phyloP scores from a whole-genome alignment of 2,888 invertebrate genomes.

The Carpatolechia fugitivella region DNA sequence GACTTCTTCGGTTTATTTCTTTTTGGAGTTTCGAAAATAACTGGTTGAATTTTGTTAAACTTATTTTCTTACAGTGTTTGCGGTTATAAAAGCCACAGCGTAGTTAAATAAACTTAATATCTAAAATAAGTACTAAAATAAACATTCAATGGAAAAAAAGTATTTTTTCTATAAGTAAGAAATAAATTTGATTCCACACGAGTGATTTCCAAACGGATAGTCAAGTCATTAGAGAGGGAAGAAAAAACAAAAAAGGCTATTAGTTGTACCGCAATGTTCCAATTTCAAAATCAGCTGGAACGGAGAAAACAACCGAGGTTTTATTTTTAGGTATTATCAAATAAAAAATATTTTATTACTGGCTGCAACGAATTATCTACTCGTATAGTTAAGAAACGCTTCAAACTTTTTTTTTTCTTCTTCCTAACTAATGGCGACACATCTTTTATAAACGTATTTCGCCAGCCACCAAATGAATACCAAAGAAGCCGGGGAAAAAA shows the following conservation, averaged over 20 bases:
- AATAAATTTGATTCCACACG: neutral
- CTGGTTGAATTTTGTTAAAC: too few species aligned
- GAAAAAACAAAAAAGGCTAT: neutral
- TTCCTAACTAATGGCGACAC: too few species aligned
- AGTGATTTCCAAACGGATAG: neutral
- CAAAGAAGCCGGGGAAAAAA: too few species aligned
- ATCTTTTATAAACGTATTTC: too few species aligned
- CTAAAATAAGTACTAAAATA: neutral
- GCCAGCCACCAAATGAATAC: too few species aligned
- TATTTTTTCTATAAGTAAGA: neutral
- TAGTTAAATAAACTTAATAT: neutral
- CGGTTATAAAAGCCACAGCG: neutral
- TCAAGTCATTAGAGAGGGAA: neutral
- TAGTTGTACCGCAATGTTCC: neutral
- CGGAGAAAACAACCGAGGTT: neutral
- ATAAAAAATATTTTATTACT: too few species aligned
- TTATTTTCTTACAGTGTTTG: too few species aligned
- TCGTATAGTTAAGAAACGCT: too few species aligned
- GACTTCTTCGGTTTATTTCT: too few species aligned
- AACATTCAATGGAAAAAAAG: neutral
- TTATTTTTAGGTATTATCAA: neutral
- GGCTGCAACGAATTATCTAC: too few species aligned
- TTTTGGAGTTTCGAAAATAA: too few species aligned
- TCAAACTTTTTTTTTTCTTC: too few species aligned
- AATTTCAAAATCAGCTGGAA: neutral